These are phyloP conservation scores for Scaptodrosophila lebanonensis DNA, from an alignment of 1,140 invertebrate genomes.

Conservation along the genomic window DNA sequence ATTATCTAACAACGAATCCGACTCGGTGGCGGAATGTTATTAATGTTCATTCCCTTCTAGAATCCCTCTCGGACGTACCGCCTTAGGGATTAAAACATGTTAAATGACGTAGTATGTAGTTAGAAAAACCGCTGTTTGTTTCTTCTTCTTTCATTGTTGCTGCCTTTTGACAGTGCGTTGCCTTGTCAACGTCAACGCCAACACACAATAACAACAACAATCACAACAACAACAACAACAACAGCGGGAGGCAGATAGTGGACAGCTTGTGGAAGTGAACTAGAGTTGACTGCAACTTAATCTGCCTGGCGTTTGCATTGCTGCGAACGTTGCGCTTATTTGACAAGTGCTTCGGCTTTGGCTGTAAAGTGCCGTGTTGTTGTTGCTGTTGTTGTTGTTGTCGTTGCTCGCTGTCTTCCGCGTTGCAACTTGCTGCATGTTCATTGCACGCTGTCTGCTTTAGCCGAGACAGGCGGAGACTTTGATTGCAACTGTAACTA, in stretches of 20 bases:
- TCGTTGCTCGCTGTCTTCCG: constrained; percentile 21
- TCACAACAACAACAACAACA: not conserved
- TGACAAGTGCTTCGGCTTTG: constrained; percentile 40
- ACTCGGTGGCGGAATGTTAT: too few relatives aligned
- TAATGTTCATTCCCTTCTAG: too few relatives aligned
- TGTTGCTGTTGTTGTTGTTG: constrained; percentile 10
- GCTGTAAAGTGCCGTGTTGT: not conserved
- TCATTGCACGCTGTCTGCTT: not conserved
- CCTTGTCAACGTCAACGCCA: not conserved
- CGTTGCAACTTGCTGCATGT: constrained; percentile 16
- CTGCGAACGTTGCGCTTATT: constrained; percentile 13
- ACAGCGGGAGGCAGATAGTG: not conserved
- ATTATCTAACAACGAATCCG: too few relatives aligned
- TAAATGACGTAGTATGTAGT: too few relatives aligned
- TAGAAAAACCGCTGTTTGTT: too few relatives aligned
- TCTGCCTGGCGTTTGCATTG: constrained; percentile 33
- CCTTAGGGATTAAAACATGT: too few relatives aligned
- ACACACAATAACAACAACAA: constrained; percentile 1
- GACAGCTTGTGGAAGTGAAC: constrained; percentile 5
- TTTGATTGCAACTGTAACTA: too few relatives aligned
- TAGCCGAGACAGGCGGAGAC: too few relatives aligned
- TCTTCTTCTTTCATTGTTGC: too few relatives aligned
- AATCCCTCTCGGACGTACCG: too few relatives aligned
- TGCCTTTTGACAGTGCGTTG: not conserved
- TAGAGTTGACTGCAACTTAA: constrained; percentile 48